Conservation (phyloP, 2,797 vertebrate genomes). For the Muraenolepis orangiensis region DNA sequence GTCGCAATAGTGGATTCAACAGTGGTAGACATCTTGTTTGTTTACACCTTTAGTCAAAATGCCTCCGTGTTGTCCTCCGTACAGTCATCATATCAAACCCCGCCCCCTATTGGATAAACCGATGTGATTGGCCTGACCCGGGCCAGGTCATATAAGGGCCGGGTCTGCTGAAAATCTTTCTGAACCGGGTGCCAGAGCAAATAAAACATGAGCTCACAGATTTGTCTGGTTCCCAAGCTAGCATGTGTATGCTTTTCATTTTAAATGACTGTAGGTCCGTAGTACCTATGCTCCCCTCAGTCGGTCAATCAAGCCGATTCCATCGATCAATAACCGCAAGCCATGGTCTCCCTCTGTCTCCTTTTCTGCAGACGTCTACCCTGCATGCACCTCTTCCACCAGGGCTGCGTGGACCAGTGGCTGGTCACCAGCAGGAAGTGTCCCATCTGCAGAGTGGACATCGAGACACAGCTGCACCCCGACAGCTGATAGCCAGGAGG, state of each 20-base stretch:
- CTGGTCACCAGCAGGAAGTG: conserved; percentile 97
- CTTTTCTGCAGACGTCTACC: conserved; percentile 84
- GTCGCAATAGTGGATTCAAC: too few species aligned
- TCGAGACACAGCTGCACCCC: conserved; percentile 95
- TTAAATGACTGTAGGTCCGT: not conserved
- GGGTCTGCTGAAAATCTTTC: too few species aligned
- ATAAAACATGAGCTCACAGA: too few species aligned
- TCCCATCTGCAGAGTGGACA: conserved; percentile 99
- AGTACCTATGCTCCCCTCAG: not conserved
- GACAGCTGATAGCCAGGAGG: conserved; percentile 86
- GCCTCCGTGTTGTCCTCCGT: too few species aligned
- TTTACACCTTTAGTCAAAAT: too few species aligned
- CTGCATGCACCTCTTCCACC: conserved; percentile 89
- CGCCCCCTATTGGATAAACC: too few species aligned
- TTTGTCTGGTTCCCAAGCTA: too few species aligned
- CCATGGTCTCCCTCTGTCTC: conserved; percentile 8
- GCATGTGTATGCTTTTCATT: not conserved
- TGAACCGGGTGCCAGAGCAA: too few species aligned
- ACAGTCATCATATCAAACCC: too few species aligned
- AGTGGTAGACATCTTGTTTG: too few species aligned
- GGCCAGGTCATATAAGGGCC: too few species aligned
- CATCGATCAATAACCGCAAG: not conserved
- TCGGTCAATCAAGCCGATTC: not conserved
- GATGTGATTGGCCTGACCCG: too few species aligned
- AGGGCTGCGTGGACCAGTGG: conserved; percentile 70